Evolutionary conservation across 2,797 vertebrate species (phyloP).

Genomic region (Arrhamphus sclerolepis): DNA sequence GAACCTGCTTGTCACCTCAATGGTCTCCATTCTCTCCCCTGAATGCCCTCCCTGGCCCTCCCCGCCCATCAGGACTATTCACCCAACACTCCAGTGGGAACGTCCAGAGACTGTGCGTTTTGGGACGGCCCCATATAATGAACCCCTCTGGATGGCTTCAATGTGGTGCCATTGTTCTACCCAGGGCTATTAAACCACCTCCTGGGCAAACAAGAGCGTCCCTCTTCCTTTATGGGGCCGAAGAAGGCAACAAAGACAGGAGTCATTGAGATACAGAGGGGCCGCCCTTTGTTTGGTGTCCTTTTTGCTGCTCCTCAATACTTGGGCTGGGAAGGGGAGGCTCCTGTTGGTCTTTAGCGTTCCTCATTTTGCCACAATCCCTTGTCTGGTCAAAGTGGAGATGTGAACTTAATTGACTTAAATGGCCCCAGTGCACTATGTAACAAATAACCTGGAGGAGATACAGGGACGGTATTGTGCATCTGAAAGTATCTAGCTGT

Average conservation of each 20-base stretch:
- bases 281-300: constrained; percentile 90
- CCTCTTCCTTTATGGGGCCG: constrained; percentile 92
- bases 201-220: constrained; percentile 94
- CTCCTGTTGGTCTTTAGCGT: constrained; percentile 92
- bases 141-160: constrained; percentile 87
- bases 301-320: constrained; percentile 94
- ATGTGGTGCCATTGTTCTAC: constrained; percentile 92
- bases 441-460: constrained; percentile 72
- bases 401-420: constrained; percentile 99
- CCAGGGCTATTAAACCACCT: constrained; percentile 93
- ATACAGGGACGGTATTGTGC: constrained; percentile 76
- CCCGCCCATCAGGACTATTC: constrained; percentile 86
- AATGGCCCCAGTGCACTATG: constrained; percentile 77
- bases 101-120: constrained; percentile 86
- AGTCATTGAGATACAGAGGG: constrained; percentile 92
- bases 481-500: constrained; percentile 50
- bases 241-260: constrained; percentile 89
- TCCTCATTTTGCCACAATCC: constrained; percentile 86
- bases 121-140: constrained; percentile 90
- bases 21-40: constrained; percentile 85
- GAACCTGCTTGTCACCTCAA: constrained; percentile 94
- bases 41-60: constrained; percentile 71
- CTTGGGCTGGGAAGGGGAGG: constrained; percentile 89
- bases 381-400: constrained; percentile 96
- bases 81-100: constrained; percentile 90